Evolutionary conservation across 2,888 invertebrate genomes (phyloP).

Genomic region (Drosophila multiciliata): DNA sequence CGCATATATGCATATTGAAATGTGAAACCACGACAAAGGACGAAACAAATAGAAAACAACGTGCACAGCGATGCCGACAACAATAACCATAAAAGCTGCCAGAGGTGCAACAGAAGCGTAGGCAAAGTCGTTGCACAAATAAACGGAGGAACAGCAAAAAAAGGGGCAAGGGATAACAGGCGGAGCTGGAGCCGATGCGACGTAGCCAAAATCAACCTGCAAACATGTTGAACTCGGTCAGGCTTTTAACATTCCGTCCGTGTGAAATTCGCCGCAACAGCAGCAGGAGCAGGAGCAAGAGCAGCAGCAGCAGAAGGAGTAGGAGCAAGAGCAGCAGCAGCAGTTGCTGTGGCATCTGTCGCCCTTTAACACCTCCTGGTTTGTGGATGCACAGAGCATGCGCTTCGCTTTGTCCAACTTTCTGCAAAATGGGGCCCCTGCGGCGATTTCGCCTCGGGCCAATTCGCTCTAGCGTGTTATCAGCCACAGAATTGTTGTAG

Average conservation of each 20-base stretch:
- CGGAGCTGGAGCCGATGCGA: conserved; percentile 10
- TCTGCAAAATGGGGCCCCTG: conserved; percentile 37
- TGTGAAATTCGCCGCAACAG: conserved; percentile 58
- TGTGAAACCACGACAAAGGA: conserved; percentile 13
- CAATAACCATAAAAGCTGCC: conserved; percentile 22
- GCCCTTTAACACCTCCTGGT: conserved; percentile 3
- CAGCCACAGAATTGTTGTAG: conserved; percentile 7
- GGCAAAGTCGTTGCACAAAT: conserved; percentile 19
- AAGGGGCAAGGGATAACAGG: neutral
- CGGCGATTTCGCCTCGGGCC: conserved; percentile 48
- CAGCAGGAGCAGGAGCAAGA: conserved; percentile 15
- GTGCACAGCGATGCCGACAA: conserved; percentile 12
- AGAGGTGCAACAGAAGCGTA: conserved; percentile 21
- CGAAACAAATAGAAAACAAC: conserved; percentile 11
- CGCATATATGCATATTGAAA: conserved; percentile 9
- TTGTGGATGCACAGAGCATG: conserved; percentile 58
- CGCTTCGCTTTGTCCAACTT: conserved; percentile 39
- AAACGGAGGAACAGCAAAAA: neutral
- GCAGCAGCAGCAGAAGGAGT: conserved; percentile 31
- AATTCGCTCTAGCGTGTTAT: conserved; percentile 49
- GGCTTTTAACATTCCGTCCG: conserved; percentile 28
- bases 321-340: neutral
- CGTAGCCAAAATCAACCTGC: conserved; percentile 16
- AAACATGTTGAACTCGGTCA: conserved; percentile 70
- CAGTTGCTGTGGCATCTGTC: neutral